Evolutionary conservation across 2,113 vertebrate genomes (phyloP), one percentile per base, ranked within the genome.

Genomic region (Entelurus aequoreus): DNA sequence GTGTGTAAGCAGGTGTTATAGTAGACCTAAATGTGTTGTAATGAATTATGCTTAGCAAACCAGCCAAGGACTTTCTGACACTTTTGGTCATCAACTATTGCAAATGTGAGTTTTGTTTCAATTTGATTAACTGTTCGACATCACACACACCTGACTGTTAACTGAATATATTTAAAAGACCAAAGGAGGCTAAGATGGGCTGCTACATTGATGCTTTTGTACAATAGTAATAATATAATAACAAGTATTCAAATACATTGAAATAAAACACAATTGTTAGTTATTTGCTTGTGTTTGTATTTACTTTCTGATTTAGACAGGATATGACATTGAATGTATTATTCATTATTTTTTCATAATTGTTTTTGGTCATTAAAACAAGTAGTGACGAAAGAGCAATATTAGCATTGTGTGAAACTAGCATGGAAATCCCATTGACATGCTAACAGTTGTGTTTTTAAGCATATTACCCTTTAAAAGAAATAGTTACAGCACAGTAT

Each of bases 131-230:
- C 21, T 44, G 38, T 13, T 63, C 8, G 37, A 64, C 67, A 11
- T 81, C 8, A 71, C 48, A 55, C 55, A 55, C 53, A 21, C 48
- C 53, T 60, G 87, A 87, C 87, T 87, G 87, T 88, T 88, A 83
- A 9, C 40, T 42, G 8, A 42, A 62, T n/a, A 48, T 66, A 72
- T 79, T 67, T 67, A 64, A 12, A 79, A 82, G 52, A 83, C 82
- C 80, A 86, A 86, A 83, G 68, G 65, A 76, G 54, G 60, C 47
- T 48, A n/a, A 21, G 21, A 51, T 28, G 54, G 53, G 62, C 59
- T 63, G 60, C 59, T 63, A 35, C 64, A 44, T 71, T 48, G 81
- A 69, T 72, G 52, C 28, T 35, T 36, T 28, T 54, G 52, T 37
- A 36, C 10, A 9, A 42, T 42, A 42, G 3, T 42, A 42, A 42